Evolutionary conservation across 2,797 vertebrate genomes (phyloP), one percentile per base, ranked within the genome.

Genomic region (Pangasius krempfi): DNA sequence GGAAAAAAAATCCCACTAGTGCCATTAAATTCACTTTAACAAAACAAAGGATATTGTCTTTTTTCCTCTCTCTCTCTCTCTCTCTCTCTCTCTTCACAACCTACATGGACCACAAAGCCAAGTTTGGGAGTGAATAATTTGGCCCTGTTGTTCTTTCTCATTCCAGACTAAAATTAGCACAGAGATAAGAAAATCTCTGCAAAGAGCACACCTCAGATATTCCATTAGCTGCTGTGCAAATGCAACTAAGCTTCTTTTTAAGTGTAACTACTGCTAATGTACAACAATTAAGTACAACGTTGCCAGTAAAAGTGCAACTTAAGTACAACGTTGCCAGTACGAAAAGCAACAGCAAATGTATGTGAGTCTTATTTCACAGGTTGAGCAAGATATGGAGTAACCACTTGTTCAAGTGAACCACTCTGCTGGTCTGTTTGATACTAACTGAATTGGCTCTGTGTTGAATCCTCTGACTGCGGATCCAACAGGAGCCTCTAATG

Each of bases 191-290:
- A 79, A 87, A 91, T 84, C 81, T 83, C 37, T 30, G 40, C 60
- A 83, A 50, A 47, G 25, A 64, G 25, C 60, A 68, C 81, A 83
- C 75, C 88, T 92, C 89, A 90, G 87, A 92, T 90, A 81, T 88
- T 93, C 87, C 85, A 92, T 93, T 92, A 93, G 92, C 93, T 94
- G 92, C 92, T 86, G 14, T 91, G 88, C 87, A 93, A 94, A 94
- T 90, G 92, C 92, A 90, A 92, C 64, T 87, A 90, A 72, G 60
- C 92, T 89, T 89, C 62, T 91, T 89, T 87, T 88, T 73, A 87
- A 84, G 86, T 78, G 80, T 68, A 81, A 52, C 66, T 75, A 30
- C 4, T 54, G 44, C 76, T 37, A 78, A 79, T 30, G 56, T 27
- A 40, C 13, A 14, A 50, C 4, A 75, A 5, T 75, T 64, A 27